Evolutionary conservation across 2,888 invertebrate genomes (phyloP).

Genomic region (Candidula unifasciata): DNA sequence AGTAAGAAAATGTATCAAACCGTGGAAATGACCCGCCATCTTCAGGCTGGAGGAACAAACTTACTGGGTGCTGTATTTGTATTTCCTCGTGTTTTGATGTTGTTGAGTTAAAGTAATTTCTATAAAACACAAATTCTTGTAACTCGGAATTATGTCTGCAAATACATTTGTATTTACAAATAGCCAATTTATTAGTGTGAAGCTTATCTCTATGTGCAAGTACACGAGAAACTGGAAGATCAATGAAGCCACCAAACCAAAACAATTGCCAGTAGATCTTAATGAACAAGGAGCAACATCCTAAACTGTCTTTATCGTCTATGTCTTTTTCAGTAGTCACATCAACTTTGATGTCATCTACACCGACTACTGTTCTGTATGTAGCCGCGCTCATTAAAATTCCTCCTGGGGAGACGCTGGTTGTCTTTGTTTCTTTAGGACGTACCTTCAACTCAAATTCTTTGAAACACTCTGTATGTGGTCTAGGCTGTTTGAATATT

Average conservation of each 20-base stretch:
- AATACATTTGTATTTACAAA: not conserved
- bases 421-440: not conserved
- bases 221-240: conserved; percentile 7
- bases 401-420: not conserved
- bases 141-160: not conserved
- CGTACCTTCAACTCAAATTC: not conserved
- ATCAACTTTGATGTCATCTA: not conserved
- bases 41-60: not conserved
- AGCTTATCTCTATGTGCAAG: not conserved
- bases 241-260: not conserved
- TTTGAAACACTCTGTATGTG: not conserved
- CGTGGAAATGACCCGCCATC: not conserved
- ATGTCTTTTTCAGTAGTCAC: not conserved
- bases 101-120: conserved; percentile 13
- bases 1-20: not conserved
- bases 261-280: conserved; percentile 13
- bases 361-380: not conserved
- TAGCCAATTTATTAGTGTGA: not conserved
- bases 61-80: conserved; percentile 3
- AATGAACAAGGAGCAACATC: conserved; percentile 26
- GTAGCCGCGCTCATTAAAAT: not conserved
- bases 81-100: not conserved
- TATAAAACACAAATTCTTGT: not conserved
- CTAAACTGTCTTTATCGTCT: not conserved
- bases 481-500: too few species aligned